phyloP scores from a whole-genome alignment of 2,888 invertebrate genomes.

The Orgyia antiqua region DNA sequence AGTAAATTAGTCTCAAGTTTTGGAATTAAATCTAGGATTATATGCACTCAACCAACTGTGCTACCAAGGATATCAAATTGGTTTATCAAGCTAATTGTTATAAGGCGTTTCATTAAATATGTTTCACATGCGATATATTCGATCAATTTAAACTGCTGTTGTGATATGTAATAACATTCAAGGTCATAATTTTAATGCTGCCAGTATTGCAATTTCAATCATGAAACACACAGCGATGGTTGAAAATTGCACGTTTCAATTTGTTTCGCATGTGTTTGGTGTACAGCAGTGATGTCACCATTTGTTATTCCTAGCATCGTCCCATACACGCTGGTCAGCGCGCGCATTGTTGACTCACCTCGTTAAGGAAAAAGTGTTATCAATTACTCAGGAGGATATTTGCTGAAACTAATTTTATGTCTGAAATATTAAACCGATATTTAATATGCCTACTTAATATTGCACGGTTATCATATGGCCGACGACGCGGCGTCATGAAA shows the following conservation, averaged over 20 bases:
- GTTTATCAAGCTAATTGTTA: too few species aligned
- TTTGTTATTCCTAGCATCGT: constrained; percentile 58
- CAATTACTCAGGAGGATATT: constrained; percentile 26
- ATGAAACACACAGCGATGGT: constrained; percentile 30
- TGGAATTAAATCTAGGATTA: too few species aligned
- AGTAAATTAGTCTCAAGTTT: too few species aligned
- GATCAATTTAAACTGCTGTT: constrained; percentile 35
- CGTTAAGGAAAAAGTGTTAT: constrained; percentile 41
- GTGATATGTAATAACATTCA: constrained; percentile 46
- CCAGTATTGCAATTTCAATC: constrained; percentile 33
- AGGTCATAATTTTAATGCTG: constrained; percentile 32
- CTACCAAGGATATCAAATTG: too few species aligned
- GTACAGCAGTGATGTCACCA: constrained; percentile 59
- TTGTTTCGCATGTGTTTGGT: constrained; percentile 40
- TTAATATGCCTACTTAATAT: too few species aligned
- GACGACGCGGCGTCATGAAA: too few species aligned
- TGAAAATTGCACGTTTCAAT: constrained; percentile 25
- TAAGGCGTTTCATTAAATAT: too few species aligned
- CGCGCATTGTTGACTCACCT: constrained; percentile 50
- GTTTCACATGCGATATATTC: constrained; percentile 22
- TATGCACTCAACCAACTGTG: too few species aligned
- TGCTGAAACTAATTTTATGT: constrained; percentile 17
- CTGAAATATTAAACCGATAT: too few species aligned
- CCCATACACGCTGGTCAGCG: constrained; percentile 47
- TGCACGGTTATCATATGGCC: too few species aligned